Percentiles rank a stretch among this genome's conserved stretches.
These are phyloP conservation scores for Tiliqua scincoides DNA, from an alignment of 2,113 vertebrate species.

Conservation along the genomic window DNA sequence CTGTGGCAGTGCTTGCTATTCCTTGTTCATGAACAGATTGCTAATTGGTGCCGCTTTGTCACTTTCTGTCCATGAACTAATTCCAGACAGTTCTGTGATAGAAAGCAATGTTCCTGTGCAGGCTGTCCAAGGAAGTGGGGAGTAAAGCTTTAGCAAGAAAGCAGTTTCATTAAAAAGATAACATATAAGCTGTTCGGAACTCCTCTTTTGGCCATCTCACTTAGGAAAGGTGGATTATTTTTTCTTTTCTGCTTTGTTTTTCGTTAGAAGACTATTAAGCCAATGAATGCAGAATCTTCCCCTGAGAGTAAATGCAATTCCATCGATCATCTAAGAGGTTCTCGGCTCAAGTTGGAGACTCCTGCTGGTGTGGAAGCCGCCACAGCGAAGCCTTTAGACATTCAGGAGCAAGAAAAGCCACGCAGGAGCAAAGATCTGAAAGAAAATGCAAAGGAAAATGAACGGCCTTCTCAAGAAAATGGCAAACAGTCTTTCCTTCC, in stretches of 20 bases:
- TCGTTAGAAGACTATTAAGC: slow-evolving; percentile 63
- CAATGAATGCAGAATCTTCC: slow-evolving; percentile 30
- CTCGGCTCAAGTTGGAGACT: not conserved
- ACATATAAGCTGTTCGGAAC: not conserved
- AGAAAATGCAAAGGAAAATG: slow-evolving; percentile 56
- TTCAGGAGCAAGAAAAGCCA: slow-evolving; percentile 49
- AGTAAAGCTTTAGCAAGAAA: not conserved
- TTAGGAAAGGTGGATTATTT: not conserved
- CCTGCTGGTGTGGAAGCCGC: slow-evolving; percentile 28
- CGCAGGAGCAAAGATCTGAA: slow-evolving; percentile 45
- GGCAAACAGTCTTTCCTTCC: slow-evolving; percentile 66
- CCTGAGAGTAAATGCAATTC: slow-evolving; percentile 3
- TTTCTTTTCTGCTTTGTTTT: slow-evolving; percentile 38
- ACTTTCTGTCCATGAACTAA: not conserved
- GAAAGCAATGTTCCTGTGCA: not conserved
- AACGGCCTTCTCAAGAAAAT: slow-evolving; percentile 57
- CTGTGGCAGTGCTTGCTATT: not conserved
- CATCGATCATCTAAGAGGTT: slow-evolving; percentile 17
- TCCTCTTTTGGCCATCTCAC: not conserved
- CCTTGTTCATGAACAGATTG: not conserved
- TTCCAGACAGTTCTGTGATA: not conserved
- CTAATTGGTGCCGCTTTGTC: not conserved
- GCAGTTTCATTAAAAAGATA: not conserved
- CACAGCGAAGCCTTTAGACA: slow-evolving; percentile 19
- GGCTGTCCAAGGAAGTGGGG: too few species aligned